These are phyloP conservation scores for Ovis canadensis DNA, from an alignment of 2,113 vertebrate species.

Conservation along the genomic window DNA sequence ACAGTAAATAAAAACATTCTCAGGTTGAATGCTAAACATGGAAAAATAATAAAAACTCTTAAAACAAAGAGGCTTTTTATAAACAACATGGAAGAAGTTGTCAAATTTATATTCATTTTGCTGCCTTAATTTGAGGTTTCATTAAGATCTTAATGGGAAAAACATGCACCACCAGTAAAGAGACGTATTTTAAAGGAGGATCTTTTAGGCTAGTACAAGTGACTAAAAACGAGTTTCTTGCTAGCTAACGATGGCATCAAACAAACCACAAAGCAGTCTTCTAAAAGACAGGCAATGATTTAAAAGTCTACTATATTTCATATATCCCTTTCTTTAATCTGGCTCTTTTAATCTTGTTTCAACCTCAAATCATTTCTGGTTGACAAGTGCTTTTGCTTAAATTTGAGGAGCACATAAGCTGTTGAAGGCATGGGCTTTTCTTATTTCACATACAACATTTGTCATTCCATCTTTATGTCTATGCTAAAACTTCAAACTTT, in stretches of 20 bases:
- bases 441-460: constrained; percentile 65
- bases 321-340: constrained; percentile 84
- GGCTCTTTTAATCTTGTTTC: constrained; percentile 85
- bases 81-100: constrained; percentile 78
- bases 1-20: constrained; percentile 65
- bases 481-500: constrained; percentile 59
- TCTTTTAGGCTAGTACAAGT: constrained; percentile 77
- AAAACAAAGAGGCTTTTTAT: constrained; percentile 67
- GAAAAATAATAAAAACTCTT: constrained; percentile 57
- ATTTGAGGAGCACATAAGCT: constrained; percentile 48
- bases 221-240: constrained; percentile 76
- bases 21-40: constrained; percentile 53
- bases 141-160: constrained; percentile 87
- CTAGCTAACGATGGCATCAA: constrained; percentile 81
- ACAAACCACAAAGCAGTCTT: constrained; percentile 85
- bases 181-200: constrained; percentile 65
- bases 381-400: constrained; percentile 73
- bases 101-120: constrained; percentile 81
- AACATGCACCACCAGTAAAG: constrained; percentile 78
- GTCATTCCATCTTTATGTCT: constrained; percentile 57
- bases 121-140: constrained; percentile 82
- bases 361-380: constrained; percentile 77
- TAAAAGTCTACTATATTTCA: constrained; percentile 80
- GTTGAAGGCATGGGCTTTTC: constrained; percentile 52
- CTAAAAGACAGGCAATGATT: constrained; percentile 82